A percentile compares a stretch with the other conserved stretches of the same genome.
These are phyloP conservation scores for Acleris sparsana DNA, from an alignment of 2,888 invertebrate genomes.

Conservation along the genomic window DNA sequence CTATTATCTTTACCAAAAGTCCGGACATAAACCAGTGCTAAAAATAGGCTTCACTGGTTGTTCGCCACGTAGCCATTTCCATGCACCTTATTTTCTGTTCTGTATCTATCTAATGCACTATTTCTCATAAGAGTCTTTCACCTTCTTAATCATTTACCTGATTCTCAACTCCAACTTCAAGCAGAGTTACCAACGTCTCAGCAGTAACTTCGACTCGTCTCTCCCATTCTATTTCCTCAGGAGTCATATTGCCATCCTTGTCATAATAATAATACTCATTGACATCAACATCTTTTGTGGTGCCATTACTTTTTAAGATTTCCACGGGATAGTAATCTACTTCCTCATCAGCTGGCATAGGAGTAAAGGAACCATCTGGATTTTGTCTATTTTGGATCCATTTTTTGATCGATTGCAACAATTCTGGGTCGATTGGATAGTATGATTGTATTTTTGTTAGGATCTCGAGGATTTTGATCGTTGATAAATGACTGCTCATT, in stretches of 20 bases:
- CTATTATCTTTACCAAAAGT: no score
- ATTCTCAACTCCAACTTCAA: conserved; percentile 85
- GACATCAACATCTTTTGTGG: conserved; percentile 66
- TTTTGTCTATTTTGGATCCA: conserved; percentile 86
- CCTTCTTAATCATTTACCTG: conserved; percentile 59
- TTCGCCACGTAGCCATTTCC: no score
- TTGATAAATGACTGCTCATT: conserved; percentile 84
- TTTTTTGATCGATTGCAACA: conserved; percentile 83
- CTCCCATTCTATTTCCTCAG: conserved; percentile 78
- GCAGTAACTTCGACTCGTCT: conserved; percentile 85
- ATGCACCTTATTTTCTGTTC: no score
- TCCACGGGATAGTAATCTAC: conserved; percentile 77
- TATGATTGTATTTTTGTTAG: conserved; percentile 84
- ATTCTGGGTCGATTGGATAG: conserved; percentile 84
- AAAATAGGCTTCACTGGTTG: no score
- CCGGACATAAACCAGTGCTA: no score
- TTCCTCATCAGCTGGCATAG: conserved; percentile 83
- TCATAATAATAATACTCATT: conserved; percentile 80
- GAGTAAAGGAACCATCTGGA: conserved; percentile 84
- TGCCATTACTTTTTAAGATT: conserved; percentile 63
- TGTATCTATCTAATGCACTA: no score
- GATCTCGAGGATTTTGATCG: conserved; percentile 84
- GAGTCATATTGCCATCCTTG: conserved; percentile 78
- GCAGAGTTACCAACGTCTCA: conserved; percentile 83
- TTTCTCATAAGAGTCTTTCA: no score